Evolutionary conservation across 2,113 vertebrate genomes (phyloP).

Genomic region (Eonycteris spelaea): DNA sequence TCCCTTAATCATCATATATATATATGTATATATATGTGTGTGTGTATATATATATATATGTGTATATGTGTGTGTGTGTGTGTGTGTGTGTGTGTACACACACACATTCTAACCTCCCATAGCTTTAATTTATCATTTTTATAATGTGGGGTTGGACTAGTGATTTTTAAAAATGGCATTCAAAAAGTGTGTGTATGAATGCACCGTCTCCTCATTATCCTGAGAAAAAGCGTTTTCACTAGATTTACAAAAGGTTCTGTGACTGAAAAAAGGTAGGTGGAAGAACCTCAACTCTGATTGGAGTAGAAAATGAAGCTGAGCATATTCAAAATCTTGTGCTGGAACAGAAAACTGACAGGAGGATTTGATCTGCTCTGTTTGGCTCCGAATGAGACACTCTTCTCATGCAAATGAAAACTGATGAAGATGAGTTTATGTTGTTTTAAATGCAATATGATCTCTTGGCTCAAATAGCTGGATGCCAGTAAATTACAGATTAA

Average conservation of each 20-base stretch:
- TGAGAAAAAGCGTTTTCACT: neutral
- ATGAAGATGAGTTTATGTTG: constrained; percentile 10
- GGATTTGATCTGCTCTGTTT: constrained; percentile 51
- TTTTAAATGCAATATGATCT: constrained; percentile 55
- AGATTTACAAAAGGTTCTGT: neutral
- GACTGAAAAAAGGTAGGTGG: neutral
- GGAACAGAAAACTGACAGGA: constrained; percentile 7
- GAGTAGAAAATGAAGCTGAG: neutral
- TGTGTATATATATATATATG: neutral
- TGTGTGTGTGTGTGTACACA: neutral
- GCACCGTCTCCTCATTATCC: neutral
- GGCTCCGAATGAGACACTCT: constrained; percentile 7
- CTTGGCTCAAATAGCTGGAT: constrained; percentile 25
- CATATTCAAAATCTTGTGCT: neutral
- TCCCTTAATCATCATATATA: neutral
- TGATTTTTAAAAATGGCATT: neutral
- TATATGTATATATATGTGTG: neutral
- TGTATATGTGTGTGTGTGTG: too few relatives aligned
- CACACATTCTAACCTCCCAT: neutral
- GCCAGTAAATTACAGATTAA: constrained; percentile 45
- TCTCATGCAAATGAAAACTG: constrained; percentile 49
- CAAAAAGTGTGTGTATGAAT: neutral
- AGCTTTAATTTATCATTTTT: neutral
- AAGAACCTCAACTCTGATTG: neutral
- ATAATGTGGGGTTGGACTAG: neutral